phyloP scores from a whole-genome alignment of 2,113 vertebrate species.

The Tragelaphus strepsiceros region DNA sequence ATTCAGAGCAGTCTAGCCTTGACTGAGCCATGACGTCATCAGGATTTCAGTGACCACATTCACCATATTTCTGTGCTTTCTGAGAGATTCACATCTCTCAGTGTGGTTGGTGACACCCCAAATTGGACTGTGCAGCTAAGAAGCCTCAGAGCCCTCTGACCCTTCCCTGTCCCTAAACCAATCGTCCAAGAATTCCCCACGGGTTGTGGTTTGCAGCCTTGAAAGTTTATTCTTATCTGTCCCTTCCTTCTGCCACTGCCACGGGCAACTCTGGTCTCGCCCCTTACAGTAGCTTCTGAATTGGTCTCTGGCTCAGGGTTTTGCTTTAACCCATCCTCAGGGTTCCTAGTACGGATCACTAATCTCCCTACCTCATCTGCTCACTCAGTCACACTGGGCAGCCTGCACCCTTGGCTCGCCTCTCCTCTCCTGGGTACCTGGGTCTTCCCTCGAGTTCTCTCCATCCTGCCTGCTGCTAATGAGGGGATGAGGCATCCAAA shows the following conservation, averaged over 20 bases:
- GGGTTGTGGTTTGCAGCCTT: not conserved
- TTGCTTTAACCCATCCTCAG: too few species aligned
- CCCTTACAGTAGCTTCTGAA: fast-evolving
- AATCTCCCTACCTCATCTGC: not conserved
- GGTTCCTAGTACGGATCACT: fast-evolving
- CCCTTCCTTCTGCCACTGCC: too few species aligned
- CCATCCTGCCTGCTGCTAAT: not conserved
- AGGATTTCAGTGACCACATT: not conserved
- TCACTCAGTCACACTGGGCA: fast-evolving
- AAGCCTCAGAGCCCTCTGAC: not conserved
- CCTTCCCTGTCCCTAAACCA: not conserved
- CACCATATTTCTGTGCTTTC: fast-evolving
- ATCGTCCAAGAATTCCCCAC: fast-evolving
- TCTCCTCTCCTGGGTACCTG: fast-evolving
- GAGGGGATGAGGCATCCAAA: not conserved
- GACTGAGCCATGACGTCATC: not conserved
- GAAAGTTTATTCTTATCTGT: too few species aligned
- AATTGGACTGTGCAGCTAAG: not conserved
- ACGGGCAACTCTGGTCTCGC: fast-evolving
- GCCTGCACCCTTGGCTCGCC: not conserved
- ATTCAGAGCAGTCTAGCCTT: not conserved
- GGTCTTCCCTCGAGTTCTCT: not conserved
- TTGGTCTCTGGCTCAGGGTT: not conserved
- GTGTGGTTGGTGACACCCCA: not conserved
- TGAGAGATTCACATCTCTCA: too few species aligned